Conservation (phyloP, 2,113 vertebrate genomes). For the Microcebus griseorufus region DNA sequence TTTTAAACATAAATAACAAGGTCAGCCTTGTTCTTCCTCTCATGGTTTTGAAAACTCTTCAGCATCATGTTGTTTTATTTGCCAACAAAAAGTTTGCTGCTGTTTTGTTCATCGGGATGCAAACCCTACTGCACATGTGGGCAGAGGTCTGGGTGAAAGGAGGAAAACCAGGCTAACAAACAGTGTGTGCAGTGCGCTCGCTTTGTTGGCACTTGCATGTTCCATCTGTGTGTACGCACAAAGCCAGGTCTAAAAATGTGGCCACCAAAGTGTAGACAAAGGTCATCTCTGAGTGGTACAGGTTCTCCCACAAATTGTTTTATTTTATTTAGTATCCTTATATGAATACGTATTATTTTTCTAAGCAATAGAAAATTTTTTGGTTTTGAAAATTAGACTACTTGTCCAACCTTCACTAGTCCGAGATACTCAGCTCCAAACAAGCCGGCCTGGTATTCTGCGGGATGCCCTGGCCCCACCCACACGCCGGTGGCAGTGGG, state of each 20-base stretch:
- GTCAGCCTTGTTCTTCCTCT: too few relatives aligned
- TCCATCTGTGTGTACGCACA: fast-evolving
- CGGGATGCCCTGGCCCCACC: fast-evolving
- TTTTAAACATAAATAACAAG: background rate
- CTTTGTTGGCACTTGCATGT: fast-evolving
- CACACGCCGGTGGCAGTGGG: fast-evolving
- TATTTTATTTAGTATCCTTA: background rate
- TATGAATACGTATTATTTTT: background rate
- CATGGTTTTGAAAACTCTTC: background rate
- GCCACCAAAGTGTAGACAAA: fast-evolving
- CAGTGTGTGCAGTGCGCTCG: fast-evolving
- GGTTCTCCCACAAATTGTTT: background rate
- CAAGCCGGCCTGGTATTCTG: too few relatives aligned
- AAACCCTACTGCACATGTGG: background rate
- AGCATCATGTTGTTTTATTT: background rate
- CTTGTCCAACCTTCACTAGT: background rate
- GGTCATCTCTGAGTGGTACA: fast-evolving
- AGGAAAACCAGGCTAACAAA: background rate
- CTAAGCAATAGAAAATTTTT: background rate
- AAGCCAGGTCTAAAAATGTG: background rate
- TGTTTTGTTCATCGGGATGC: background rate
- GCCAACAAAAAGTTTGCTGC: background rate
- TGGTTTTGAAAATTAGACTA: background rate
- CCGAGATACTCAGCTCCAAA: background rate
- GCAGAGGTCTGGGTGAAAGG: background rate